These are phyloP conservation scores for Acinonyx jubatus DNA, from an alignment of 2,113 vertebrate species.

Conservation along the genomic window DNA sequence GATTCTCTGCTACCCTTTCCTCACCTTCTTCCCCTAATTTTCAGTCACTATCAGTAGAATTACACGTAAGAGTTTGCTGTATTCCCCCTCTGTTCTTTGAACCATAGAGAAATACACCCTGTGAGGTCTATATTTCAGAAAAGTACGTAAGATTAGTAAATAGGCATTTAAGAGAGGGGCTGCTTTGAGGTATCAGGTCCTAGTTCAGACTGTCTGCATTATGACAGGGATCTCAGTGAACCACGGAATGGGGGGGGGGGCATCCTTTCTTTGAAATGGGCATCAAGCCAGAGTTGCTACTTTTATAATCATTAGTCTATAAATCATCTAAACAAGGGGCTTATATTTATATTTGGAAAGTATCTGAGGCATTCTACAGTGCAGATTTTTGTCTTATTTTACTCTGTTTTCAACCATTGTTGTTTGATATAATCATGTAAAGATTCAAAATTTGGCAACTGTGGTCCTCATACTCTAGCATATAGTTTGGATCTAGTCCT, in stretches of 20 bases:
- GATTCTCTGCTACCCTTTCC: not conserved
- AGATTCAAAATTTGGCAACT: not conserved
- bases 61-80: not conserved
- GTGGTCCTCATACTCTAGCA: not conserved
- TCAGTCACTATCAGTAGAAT: not conserved
- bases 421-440: not conserved
- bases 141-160: not conserved
- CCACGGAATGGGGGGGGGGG: rapidly evolving
- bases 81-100: not conserved
- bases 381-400: not conserved
- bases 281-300: not conserved
- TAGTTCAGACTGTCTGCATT: not conserved
- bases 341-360: not conserved
- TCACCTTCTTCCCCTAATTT: not conserved
- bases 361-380: not conserved
- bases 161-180: not conserved
- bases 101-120: not conserved
- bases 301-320: not conserved
- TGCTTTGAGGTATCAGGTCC: not conserved
- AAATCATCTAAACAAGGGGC: not conserved
- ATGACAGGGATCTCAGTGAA: not conserved
- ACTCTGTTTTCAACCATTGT: not conserved
- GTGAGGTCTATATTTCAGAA: not conserved
- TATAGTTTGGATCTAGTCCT: not conserved
- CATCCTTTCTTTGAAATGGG: not conserved